Conservation (phyloP, 2,797 vertebrate species). For the Gallinago nigripennis region DNA sequence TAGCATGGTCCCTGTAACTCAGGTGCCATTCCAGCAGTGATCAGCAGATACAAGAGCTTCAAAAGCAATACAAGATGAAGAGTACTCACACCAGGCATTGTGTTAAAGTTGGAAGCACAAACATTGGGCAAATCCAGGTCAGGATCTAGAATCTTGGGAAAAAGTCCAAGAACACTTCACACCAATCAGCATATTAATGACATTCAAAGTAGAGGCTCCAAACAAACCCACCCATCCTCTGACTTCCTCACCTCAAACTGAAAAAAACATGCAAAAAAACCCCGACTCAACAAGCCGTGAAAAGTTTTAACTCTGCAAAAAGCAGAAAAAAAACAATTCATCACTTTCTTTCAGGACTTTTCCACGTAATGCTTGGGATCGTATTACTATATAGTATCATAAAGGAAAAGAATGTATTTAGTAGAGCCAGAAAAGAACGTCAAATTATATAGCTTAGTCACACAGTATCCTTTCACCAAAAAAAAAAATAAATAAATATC, state of each 20-base stretch:
- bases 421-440: neutral
- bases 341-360: neutral
- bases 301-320: neutral
- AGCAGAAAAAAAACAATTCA: neutral
- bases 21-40: neutral
- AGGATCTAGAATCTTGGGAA: neutral
- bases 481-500: neutral
- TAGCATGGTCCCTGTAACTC: neutral
- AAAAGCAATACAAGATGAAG: neutral
- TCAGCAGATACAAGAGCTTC: neutral
- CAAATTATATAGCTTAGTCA: neutral
- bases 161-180: neutral
- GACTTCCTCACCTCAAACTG: neutral
- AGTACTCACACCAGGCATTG: neutral
- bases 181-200: neutral
- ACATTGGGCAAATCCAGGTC: neutral
- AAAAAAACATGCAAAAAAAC: neutral
- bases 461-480: neutral
- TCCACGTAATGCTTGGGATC: neutral
- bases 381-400: accelerated
- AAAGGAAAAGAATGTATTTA: neutral
- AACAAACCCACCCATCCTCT: neutral
- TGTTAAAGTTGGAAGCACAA: neutral
- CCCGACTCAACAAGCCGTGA: accelerated
- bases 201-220: neutral